A percentile compares a stretch with the other conserved stretches of the same genome.
These are phyloP conservation scores for Blastomussa wellsi DNA, from an alignment of 92 coral and sea anemone species.

Conservation along the genomic window DNA sequence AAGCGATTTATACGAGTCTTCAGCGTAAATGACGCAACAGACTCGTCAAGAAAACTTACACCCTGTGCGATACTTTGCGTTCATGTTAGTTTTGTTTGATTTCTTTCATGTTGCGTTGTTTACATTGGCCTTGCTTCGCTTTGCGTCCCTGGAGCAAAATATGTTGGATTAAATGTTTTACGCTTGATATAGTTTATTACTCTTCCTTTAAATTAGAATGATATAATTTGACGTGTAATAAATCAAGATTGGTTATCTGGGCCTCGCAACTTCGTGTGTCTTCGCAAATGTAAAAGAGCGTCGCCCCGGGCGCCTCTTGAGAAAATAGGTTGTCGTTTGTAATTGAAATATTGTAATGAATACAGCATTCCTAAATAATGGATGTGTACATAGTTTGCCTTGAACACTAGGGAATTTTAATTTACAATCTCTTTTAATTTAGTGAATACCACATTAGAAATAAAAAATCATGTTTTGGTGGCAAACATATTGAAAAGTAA, in stretches of 20 bases:
- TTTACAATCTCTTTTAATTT: constrained; percentile 14
- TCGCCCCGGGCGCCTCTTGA: not conserved
- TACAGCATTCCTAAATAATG: constrained; percentile 25
- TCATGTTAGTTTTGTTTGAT: constrained; percentile 3
- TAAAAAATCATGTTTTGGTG: not conserved
- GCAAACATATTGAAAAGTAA: not conserved
- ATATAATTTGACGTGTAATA: constrained; percentile 23
- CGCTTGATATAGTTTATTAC: constrained; percentile 12
- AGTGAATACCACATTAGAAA: constrained; percentile 11
- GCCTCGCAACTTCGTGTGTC: not conserved
- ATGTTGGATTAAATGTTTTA: not conserved
- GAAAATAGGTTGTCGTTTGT: constrained; percentile 4
- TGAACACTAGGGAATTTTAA: constrained; percentile 3
- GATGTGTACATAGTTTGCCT: constrained; percentile 33
- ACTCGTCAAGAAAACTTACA: not conserved
- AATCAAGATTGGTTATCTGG: not conserved
- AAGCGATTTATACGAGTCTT: not conserved
- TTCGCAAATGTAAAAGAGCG: not conserved
- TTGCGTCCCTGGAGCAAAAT: not conserved
- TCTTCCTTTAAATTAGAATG: not conserved
- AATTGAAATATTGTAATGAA: not conserved
- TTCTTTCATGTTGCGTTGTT: constrained; percentile 33
- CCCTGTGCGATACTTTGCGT: not conserved
- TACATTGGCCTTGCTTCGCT: constrained; percentile 22
- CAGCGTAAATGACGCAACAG: not conserved